Evolutionary conservation across 2,113 vertebrate species (phyloP).

Genomic region (Carassius carassius): DNA sequence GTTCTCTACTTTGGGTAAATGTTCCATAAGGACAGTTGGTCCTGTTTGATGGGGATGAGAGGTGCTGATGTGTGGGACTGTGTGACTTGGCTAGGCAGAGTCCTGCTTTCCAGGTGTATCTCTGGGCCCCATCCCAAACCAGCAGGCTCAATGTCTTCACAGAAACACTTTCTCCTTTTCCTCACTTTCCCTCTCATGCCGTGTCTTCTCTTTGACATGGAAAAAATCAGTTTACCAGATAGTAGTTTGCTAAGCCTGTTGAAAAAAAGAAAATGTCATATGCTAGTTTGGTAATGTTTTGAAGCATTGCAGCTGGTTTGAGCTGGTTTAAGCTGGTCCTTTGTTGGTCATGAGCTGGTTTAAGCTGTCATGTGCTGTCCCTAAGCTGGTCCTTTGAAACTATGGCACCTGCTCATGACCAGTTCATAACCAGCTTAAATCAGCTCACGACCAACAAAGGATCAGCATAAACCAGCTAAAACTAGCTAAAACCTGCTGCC

Average conservation of each 20-base stretch:
- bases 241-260: neutral
- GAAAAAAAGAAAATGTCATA: too few species aligned
- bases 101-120: slow-evolving; percentile 66
- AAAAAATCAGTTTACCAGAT: neutral
- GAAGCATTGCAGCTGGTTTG: too few species aligned
- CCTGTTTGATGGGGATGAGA: slow-evolving; percentile 45
- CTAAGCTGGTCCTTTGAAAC: too few species aligned
- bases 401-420: too few species aligned
- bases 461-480: too few species aligned
- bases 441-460: too few species aligned
- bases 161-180: slow-evolving; percentile 51
- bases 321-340: too few species aligned
- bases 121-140: slow-evolving; percentile 61
- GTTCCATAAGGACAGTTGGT: slow-evolving; percentile 39
- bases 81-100: slow-evolving; percentile 47
- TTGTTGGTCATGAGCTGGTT: too few species aligned
- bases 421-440: too few species aligned
- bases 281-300: too few species aligned
- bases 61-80: slow-evolving; percentile 60
- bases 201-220: slow-evolving; percentile 18
- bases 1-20: slow-evolving; percentile 34
- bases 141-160: slow-evolving; percentile 48
- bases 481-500: too few species aligned
- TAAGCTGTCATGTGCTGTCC: too few species aligned
- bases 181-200: neutral